phyloP scores from a whole-genome alignment of 2,113 vertebrate species.

The Hassar affinis region DNA sequence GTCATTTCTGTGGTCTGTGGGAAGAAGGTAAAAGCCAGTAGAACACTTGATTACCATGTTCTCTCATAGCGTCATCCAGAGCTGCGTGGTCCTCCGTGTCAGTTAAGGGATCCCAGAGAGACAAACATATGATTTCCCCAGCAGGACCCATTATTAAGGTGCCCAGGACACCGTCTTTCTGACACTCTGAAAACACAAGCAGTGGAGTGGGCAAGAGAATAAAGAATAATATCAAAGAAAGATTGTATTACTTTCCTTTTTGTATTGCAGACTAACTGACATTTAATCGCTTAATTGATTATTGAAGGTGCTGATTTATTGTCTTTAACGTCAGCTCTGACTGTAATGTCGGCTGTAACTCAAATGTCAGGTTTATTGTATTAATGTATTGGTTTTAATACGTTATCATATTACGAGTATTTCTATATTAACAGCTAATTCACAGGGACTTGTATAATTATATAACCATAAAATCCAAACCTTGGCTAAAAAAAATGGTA shows the following conservation, averaged over 20 bases:
- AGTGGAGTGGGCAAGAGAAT: slow-evolving; percentile 5
- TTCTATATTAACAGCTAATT: neutral
- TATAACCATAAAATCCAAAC: too few species aligned
- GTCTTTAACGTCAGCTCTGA: neutral
- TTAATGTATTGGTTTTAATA: neutral
- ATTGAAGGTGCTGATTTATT: neutral
- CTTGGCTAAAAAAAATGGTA: neutral
- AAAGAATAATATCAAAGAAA: slow-evolving; percentile 4
- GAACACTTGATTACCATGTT: slow-evolving; percentile 54
- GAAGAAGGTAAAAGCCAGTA: slow-evolving; percentile 27
- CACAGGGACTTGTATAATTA: neutral
- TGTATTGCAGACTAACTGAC: neutral
- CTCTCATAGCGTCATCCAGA: slow-evolving; percentile 46
- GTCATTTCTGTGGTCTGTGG: slow-evolving; percentile 15
- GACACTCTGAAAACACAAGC: slow-evolving; percentile 62
- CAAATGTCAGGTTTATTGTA: neutral
- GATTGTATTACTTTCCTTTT: neutral
- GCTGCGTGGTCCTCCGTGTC: slow-evolving; percentile 36
- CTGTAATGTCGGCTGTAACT: neutral
- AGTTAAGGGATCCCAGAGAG: slow-evolving; percentile 55
- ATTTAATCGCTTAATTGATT: neutral
- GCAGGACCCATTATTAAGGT: slow-evolving; percentile 68
- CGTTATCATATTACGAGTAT: too few species aligned
- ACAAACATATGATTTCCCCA: slow-evolving; percentile 67
- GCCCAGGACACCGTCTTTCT: slow-evolving; percentile 58